Conservation (phyloP, 2,113 vertebrate species). For the Pedetes capensis region DNA sequence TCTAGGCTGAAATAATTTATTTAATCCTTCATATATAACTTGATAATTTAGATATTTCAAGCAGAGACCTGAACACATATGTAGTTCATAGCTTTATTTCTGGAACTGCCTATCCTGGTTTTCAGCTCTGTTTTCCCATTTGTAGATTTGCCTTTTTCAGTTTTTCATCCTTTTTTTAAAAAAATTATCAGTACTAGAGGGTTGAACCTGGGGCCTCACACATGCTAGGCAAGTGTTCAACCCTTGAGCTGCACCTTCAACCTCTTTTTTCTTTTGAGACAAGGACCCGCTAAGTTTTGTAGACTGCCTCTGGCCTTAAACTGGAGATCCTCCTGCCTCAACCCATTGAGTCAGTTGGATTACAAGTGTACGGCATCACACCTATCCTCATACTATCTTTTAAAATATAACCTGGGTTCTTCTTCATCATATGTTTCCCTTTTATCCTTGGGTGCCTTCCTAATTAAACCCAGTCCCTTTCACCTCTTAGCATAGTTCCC, state of each 20-base stretch:
- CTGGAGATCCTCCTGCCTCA: too few species aligned
- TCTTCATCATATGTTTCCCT: not conserved
- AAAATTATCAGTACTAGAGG: too few species aligned
- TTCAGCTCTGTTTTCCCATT: slow-evolving; percentile 17
- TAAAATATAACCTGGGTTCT: not conserved
- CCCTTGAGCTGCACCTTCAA: too few species aligned
- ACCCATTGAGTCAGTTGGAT: too few species aligned
- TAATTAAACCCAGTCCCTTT: not conserved
- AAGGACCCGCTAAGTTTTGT: too few species aligned
- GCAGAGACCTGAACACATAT: not conserved
- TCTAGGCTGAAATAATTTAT: slow-evolving; percentile 1
- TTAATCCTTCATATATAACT: not conserved
- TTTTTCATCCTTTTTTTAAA: too few species aligned
- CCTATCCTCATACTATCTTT: not conserved
- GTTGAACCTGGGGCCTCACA: too few species aligned
- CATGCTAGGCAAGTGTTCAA: too few species aligned
- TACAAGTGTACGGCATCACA: too few species aligned
- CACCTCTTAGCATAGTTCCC: not conserved
- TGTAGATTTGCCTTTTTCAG: slow-evolving; percentile 32
- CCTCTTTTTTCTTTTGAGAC: too few species aligned
- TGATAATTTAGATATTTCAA: slow-evolving; percentile 12
- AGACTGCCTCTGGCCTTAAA: too few species aligned
- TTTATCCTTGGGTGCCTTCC: not conserved
- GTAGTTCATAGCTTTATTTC: not conserved
- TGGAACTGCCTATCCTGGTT: not conserved